Evolutionary conservation across 2,797 vertebrate genomes (phyloP), one percentile per base, ranked within the genome.

Genomic region (Tokudaia tokunoshimensis): DNA sequence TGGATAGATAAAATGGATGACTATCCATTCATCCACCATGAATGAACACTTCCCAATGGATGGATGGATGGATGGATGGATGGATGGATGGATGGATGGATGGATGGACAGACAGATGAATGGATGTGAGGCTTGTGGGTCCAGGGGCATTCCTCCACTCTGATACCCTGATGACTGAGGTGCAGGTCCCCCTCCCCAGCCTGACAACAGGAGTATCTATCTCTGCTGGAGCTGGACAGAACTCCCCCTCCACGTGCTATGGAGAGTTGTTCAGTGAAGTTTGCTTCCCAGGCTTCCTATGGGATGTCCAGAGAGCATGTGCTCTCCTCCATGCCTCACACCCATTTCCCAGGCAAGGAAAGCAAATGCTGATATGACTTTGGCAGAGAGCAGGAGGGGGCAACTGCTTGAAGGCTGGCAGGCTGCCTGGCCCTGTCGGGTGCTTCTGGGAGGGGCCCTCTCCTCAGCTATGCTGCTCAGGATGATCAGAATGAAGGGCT

Each of bases 161-260:
- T 55, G 37, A 57, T 24, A 10, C 20, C 72, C 44, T 75, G 10
- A 75, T 44, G n/a, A 2, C 67, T 13, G 67, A 63, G 2, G 63
- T 41, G 15, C 1, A 41, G 44, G 76, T 34, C 47, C 26, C 41
- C 63, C 17, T 14, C 41, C 50, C 47, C 0, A 4, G 19, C 29
- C 67, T 50, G 31, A 79, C 22, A 29, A 26, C 22, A 82, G 31
- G 26, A 1, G 29, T 0, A 0, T 22, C 75, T 0, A 0, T 22
- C 75, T 52, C 17, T 92, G 9, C 41, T 29, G 10, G n/a, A 63
- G 6, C 24, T 7, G 8, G 52, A 37, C 9, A 10, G 17, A 47
- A 57, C 20, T 14, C 57, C 44, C 50, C 44, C 50, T 55, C 31
- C 2, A 63, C 20, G 1, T 74, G 76, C 63, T 76, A 31, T 4